Conservation (phyloP, 2,113 vertebrate species). For the Spermophilus dauricus region DNA sequence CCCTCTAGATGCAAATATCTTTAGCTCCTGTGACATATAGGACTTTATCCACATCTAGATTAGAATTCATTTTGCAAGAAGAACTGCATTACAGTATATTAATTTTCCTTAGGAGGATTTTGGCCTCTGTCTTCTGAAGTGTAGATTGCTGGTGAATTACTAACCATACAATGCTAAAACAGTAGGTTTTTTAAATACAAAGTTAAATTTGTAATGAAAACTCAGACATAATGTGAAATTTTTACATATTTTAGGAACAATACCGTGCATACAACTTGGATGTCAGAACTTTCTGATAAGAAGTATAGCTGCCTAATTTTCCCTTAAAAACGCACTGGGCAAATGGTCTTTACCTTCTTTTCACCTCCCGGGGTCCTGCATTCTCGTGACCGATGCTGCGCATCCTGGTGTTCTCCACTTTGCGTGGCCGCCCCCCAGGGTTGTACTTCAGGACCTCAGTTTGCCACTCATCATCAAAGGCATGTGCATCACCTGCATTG, state of each 20-base stretch:
- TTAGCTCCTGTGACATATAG: neutral
- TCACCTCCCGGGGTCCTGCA: constrained; percentile 76
- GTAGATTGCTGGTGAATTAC: constrained; percentile 37
- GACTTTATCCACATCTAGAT: neutral
- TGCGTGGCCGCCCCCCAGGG: constrained; percentile 75
- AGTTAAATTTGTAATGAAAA: constrained; percentile 40
- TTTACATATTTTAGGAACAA: neutral
- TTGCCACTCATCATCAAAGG: constrained; percentile 96
- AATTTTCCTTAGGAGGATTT: neutral
- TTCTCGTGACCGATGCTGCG: constrained; percentile 81
- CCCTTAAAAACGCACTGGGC: neutral
- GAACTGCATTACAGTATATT: neutral
- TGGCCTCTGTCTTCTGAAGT: neutral
- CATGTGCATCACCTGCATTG: constrained; percentile 91
- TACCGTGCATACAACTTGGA: neutral
- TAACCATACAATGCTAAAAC: constrained; percentile 35
- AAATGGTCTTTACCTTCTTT: constrained; percentile 88
- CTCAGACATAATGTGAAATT: neutral
- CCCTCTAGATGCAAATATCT: neutral
- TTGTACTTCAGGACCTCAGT: constrained; percentile 91
- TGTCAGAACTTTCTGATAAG: constrained; percentile 32
- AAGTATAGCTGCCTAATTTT: neutral
- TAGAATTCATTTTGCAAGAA: constrained; percentile 5
- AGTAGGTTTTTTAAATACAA: constrained; percentile 38
- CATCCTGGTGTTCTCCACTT: constrained; percentile 84